phyloP scores from a whole-genome alignment of 2,797 vertebrate species.

The Acropternis orthonyx region DNA sequence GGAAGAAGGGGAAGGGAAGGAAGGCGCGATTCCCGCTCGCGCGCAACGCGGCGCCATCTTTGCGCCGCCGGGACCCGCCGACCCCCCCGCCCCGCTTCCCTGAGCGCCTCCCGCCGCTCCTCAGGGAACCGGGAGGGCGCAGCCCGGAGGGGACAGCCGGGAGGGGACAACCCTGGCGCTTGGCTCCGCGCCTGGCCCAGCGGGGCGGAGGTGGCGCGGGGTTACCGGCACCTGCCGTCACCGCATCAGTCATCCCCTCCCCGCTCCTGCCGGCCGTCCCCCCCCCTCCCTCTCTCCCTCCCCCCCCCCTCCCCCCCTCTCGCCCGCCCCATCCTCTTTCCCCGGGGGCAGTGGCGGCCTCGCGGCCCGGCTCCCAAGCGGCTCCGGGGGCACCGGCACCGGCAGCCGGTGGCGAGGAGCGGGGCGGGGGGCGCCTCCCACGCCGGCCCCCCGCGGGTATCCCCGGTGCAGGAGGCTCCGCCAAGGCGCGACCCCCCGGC shows the following conservation, averaged over 20 bases:
- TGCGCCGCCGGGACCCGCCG: not conserved
- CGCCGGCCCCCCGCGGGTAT: not conserved
- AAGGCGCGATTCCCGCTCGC: not conserved
- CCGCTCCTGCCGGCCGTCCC: not conserved
- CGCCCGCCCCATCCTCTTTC: no score
- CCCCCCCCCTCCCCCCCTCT: no score
- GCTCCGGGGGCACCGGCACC: not conserved
- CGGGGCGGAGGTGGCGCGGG: not conserved
- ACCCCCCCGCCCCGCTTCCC: not conserved
- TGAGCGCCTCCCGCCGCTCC: not conserved
- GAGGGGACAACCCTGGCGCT: not conserved
- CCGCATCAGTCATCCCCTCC: not conserved
- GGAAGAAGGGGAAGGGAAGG: not conserved
- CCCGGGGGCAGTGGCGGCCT: not conserved
- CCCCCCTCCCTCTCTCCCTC: not conserved
- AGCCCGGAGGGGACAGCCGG: not conserved
- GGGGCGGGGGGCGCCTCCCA: not conserved
- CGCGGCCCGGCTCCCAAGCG: not conserved
- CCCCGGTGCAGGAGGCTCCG: not conserved
- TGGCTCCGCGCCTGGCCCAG: not conserved
- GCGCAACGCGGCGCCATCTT: conserved; percentile 35
- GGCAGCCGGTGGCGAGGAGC: not conserved
- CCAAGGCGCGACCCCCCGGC: not conserved
- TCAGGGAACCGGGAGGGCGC: not conserved
- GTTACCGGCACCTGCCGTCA: not conserved